Percentiles rank a stretch among this genome's conserved stretches.
These are phyloP conservation scores for Eueides isabella DNA, from an alignment of 1,140 invertebrate species.

Conservation along the genomic window DNA sequence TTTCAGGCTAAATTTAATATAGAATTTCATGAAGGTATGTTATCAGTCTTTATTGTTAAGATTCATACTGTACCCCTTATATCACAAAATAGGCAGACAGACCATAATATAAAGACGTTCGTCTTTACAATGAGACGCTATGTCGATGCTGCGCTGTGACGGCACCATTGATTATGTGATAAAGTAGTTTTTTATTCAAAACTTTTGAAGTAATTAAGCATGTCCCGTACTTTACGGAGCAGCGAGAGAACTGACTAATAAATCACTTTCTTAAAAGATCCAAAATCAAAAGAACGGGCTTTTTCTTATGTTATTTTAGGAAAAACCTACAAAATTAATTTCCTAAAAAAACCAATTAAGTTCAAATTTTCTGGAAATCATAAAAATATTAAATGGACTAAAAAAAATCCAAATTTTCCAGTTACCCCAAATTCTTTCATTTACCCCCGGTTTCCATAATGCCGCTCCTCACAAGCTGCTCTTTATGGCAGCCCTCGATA, in stretches of 20 bases:
- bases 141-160: too few relatives aligned
- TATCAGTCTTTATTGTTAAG: neutral
- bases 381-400: neutral
- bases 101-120: too few relatives aligned
- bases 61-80: neutral
- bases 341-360: neutral
- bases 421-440: neutral
- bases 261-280: too few relatives aligned
- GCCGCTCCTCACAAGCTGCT: conserved; percentile 15
- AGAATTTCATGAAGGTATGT: neutral
- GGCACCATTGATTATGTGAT: too few relatives aligned
- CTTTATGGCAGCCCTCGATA: conserved; percentile 26
- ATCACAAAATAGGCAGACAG: neutral
- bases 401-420: neutral
- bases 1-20: neutral
- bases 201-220: too few relatives aligned
- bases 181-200: too few relatives aligned
- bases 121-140: too few relatives aligned
- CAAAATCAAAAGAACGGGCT: too few relatives aligned
- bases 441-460: neutral
- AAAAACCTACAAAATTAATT: neutral
- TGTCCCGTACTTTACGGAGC: too few relatives aligned
- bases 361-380: neutral
- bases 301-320: too few relatives aligned
- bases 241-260: too few relatives aligned